phyloP scores from a whole-genome alignment of 1,140 invertebrate species.

The Fopius arisanus region DNA sequence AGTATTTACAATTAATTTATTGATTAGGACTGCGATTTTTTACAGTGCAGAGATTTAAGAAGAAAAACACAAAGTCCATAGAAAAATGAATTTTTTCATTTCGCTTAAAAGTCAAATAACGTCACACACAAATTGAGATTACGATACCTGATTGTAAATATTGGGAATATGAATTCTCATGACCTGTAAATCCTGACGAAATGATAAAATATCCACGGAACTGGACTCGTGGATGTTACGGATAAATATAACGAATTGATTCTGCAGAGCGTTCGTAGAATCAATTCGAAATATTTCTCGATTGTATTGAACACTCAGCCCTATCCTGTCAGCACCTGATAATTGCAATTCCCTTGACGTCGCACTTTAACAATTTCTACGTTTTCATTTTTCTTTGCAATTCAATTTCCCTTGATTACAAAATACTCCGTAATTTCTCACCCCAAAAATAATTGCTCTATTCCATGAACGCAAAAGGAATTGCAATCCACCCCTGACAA shows the following conservation, averaged over 20 bases:
- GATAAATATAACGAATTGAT: not conserved
- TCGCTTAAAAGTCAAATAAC: not conserved
- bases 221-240: too few relatives aligned
- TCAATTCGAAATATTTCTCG: too few relatives aligned
- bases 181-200: slow-evolving; percentile 20
- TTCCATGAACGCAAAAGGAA: too few relatives aligned
- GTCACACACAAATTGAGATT: slow-evolving; percentile 17
- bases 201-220: not conserved
- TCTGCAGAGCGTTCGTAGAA: not conserved
- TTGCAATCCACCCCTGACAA: too few relatives aligned
- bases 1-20: not conserved
- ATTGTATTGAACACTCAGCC: too few relatives aligned
- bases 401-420: too few relatives aligned
- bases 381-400: too few relatives aligned
- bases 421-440: too few relatives aligned
- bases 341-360: too few relatives aligned
- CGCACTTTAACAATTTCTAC: too few relatives aligned
- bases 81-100: not conserved
- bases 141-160: slow-evolving; percentile 20
- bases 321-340: too few relatives aligned
- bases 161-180: not conserved
- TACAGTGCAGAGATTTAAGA: not conserved
- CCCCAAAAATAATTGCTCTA: too few relatives aligned
- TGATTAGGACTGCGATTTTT: not conserved
- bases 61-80: not conserved